Evolutionary conservation across 2,113 vertebrate species (phyloP).

Genomic region (Strix aluco): DNA sequence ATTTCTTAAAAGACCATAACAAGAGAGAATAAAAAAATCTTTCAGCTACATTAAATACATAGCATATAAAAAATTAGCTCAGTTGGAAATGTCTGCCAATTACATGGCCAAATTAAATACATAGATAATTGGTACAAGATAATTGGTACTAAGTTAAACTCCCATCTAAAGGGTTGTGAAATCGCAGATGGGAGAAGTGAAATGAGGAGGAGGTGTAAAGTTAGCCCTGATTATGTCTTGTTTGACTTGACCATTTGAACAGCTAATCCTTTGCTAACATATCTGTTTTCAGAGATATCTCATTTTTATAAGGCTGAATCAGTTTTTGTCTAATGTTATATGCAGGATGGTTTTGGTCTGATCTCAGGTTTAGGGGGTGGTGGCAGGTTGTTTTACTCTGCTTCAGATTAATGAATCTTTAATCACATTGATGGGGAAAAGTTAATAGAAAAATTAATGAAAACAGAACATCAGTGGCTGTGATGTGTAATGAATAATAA

Average conservation of each 20-base stretch:
- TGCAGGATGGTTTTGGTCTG: neutral
- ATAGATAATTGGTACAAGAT: conserved; percentile 10
- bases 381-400: conserved; percentile 5
- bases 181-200: neutral
- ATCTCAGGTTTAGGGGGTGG: neutral
- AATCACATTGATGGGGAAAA: conserved; percentile 55
- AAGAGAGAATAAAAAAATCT: neutral
- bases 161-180: neutral
- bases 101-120: conserved; percentile 17
- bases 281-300: neutral
- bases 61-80: neutral
- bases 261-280: conserved; percentile 23
- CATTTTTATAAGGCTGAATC: neutral
- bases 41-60: neutral
- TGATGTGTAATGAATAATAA: conserved; percentile 27
- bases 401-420: conserved; percentile 64
- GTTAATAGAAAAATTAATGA: conserved; percentile 72
- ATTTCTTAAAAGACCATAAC: neutral
- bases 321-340: neutral
- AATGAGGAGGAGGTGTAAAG: conserved; percentile 6
- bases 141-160: conserved; percentile 22
- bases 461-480: conserved; percentile 18
- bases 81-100: neutral
- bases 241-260: conserved; percentile 41
- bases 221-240: neutral